Evolutionary conservation across 1,140 invertebrate genomes (phyloP).

Genomic region (Tetraneura akinire): DNA sequence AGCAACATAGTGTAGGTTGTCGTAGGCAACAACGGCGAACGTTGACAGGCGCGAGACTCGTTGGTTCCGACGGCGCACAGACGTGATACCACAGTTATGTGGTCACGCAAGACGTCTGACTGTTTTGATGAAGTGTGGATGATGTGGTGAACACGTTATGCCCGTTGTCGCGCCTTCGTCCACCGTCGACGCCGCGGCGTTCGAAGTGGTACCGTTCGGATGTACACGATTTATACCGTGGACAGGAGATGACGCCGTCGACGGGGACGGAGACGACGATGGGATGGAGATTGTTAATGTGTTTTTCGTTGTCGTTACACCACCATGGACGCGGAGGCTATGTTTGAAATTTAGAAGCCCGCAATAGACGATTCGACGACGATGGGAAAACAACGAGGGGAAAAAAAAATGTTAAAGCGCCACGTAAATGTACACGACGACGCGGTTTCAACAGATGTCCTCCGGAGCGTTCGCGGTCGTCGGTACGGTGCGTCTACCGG

Average conservation of each 20-base stretch:
- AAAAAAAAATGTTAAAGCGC: not conserved
- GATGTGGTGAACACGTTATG: too few species aligned
- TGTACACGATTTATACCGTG: too few species aligned
- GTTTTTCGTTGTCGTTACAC: too few species aligned
- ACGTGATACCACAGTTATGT: too few species aligned
- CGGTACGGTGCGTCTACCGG: slow-evolving; percentile 25
- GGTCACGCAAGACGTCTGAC: not conserved
- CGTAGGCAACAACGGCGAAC: not conserved
- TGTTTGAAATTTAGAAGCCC: too few species aligned
- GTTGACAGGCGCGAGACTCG: not conserved
- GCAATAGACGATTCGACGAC: not conserved
- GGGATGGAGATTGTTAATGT: too few species aligned
- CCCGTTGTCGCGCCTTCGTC: not conserved
- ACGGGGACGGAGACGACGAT: too few species aligned
- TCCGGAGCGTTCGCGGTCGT: slow-evolving; percentile 30
- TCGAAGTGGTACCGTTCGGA: not conserved
- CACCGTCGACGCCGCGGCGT: not conserved
- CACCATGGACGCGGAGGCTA: too few species aligned
- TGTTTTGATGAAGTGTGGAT: not conserved
- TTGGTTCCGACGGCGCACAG: not conserved
- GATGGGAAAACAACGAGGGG: not conserved
- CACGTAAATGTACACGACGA: not conserved
- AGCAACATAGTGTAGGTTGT: not conserved
- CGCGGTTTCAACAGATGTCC: slow-evolving; percentile 44
- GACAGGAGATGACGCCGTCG: too few species aligned